Conservation (phyloP, 1,140 invertebrate species). For the Tetragonula clypearis region DNA sequence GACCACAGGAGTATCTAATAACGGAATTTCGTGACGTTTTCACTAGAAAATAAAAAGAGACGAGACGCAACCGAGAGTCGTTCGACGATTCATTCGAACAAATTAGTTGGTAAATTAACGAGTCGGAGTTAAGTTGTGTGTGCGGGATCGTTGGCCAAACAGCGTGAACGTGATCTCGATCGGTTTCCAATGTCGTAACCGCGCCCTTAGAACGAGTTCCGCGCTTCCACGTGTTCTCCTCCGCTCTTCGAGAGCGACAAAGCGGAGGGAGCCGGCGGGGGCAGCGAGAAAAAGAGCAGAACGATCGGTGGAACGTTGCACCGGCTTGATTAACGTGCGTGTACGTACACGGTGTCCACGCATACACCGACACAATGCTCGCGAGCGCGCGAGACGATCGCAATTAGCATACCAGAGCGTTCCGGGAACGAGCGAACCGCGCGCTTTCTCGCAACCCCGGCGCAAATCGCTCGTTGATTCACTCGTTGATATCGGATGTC, state of each 20-base stretch:
- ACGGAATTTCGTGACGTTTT: too few relatives aligned
- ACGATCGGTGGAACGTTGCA: constrained; percentile 19
- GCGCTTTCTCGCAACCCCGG: constrained; percentile 27
- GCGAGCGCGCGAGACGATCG: constrained; percentile 51
- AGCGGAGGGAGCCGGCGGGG: constrained; percentile 2
- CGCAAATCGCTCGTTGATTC: constrained; percentile 43
- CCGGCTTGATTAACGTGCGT: constrained; percentile 31
- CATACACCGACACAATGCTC: constrained; percentile 44
- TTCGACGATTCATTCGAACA: constrained; percentile 5
- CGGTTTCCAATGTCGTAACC: constrained; percentile 30
- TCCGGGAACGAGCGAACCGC: constrained; percentile 71
- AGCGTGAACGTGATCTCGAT: background rate
- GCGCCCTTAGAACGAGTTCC: constrained; percentile 41
- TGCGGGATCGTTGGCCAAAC: background rate
- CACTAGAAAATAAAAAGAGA: too few relatives aligned
- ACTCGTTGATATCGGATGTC: constrained; percentile 6
- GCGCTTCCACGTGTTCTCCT: constrained; percentile 7
- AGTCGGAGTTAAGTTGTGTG: constrained; percentile 20
- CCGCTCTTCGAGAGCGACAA: constrained; percentile 11
- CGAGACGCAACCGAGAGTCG: background rate
- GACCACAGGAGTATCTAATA: background rate
- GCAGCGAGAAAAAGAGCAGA: constrained; percentile 16
- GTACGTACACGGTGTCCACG: constrained; percentile 47
- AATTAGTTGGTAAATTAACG: constrained; percentile 32
- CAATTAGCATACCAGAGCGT: constrained; percentile 79